These are phyloP conservation scores for Motacilla alba DNA, from an alignment of 2,113 vertebrate species.

Conservation along the genomic window DNA sequence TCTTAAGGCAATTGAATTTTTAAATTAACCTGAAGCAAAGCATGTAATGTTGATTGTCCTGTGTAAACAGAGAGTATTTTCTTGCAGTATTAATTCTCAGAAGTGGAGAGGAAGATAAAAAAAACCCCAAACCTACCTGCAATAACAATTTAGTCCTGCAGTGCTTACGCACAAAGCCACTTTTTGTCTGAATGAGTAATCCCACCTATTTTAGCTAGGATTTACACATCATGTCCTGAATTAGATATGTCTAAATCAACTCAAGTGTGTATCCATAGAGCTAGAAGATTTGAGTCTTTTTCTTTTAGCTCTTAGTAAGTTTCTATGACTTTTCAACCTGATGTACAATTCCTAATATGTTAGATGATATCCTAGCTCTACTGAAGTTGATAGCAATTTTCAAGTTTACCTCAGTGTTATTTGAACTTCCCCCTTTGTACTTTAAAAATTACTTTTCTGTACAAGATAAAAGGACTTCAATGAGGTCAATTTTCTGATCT, in stretches of 20 bases:
- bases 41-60: conserved; percentile 12
- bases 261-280: background rate
- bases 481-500: background rate
- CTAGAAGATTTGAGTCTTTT: background rate
- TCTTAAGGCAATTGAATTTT: conserved; percentile 18
- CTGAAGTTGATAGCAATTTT: background rate
- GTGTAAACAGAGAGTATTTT: conserved; percentile 30
- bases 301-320: background rate
- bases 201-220: background rate
- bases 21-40: conserved; percentile 35
- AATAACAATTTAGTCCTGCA: background rate
- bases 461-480: background rate
- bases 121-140: background rate
- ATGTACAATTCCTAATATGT: background rate
- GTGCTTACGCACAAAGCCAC: background rate
- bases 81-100: conserved; percentile 38
- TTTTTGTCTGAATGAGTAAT: conserved; percentile 19
- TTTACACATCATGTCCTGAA: background rate
- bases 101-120: background rate
- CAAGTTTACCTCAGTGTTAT: background rate
- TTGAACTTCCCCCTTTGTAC: background rate
- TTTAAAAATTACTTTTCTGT: background rate
- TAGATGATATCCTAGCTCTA: background rate
- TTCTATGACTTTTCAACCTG: background rate
- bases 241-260: background rate